Percentiles rank a stretch among this genome's conserved stretches.
Conservation (phyloP, 2,113 vertebrate species). For the Fulmarus glacialis region DNA sequence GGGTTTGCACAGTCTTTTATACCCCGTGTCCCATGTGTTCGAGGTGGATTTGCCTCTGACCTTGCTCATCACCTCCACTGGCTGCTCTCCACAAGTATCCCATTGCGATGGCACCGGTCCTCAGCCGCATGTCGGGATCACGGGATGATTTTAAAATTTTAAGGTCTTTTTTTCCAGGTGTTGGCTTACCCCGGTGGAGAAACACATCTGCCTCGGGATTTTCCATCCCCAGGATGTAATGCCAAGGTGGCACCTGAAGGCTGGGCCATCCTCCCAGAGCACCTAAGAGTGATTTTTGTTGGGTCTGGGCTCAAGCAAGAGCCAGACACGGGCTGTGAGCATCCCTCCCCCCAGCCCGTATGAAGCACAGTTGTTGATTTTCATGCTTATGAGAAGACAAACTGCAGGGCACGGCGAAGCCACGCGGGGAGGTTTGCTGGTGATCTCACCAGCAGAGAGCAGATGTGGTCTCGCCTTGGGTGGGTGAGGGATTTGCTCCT, state of each 20-base stretch:
- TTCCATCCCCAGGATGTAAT: not conserved
- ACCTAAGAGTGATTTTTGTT: not conserved
- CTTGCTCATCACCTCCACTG: not conserved
- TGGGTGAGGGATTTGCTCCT: not conserved
- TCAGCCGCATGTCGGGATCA: not conserved
- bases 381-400: not conserved
- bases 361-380: not conserved
- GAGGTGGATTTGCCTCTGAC: not conserved
- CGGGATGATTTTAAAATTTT: not conserved
- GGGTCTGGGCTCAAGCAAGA: not conserved
- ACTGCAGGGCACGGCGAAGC: not conserved
- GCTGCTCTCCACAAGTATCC: not conserved
- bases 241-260: not conserved
- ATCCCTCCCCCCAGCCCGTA: accelerated
- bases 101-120: not conserved
- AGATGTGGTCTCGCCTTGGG: not conserved
- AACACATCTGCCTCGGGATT: not conserved
- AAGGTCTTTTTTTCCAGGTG: not conserved
- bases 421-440: not conserved
- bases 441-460: not conserved
- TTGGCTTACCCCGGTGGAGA: not conserved
- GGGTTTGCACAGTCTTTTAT: not conserved
- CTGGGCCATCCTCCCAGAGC: accelerated
- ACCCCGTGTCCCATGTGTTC: not conserved
- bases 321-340: not conserved